phyloP scores from a whole-genome alignment of 2,113 vertebrate species.

The Illadopsis cleaveri region DNA sequence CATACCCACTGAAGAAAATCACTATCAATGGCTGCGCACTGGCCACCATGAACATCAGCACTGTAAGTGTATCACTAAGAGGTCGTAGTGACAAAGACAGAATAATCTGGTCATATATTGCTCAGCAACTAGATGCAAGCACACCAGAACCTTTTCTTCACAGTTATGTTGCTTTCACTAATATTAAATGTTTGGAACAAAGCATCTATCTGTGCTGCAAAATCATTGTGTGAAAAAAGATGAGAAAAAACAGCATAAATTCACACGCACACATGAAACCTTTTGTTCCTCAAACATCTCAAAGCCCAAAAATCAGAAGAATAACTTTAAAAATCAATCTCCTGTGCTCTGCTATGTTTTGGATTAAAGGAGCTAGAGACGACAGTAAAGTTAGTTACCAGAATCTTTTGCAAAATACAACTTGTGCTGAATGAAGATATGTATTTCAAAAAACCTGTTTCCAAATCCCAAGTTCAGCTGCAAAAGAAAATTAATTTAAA shows the following conservation, averaged over 20 bases:
- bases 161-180: neutral
- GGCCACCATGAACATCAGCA: neutral
- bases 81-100: neutral
- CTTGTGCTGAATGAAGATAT: neutral
- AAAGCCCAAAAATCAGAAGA: neutral
- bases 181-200: neutral
- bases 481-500: slow-evolving; percentile 3
- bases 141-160: neutral
- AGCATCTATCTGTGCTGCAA: neutral
- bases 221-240: neutral
- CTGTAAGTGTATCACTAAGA: neutral
- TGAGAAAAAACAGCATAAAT: neutral
- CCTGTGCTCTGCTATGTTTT: neutral
- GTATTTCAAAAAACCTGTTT: neutral
- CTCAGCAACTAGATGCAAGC: neutral
- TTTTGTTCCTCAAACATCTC: neutral
- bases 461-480: neutral
- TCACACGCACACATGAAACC: neutral
- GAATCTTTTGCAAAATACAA: neutral
- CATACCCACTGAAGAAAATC: neutral
- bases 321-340: neutral
- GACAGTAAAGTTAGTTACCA: neutral
- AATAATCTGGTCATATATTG: neutral
- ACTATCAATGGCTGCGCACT: neutral
- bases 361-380: neutral